Conservation (phyloP, 2,888 invertebrate species). For the Rotaria sp. region DNA sequence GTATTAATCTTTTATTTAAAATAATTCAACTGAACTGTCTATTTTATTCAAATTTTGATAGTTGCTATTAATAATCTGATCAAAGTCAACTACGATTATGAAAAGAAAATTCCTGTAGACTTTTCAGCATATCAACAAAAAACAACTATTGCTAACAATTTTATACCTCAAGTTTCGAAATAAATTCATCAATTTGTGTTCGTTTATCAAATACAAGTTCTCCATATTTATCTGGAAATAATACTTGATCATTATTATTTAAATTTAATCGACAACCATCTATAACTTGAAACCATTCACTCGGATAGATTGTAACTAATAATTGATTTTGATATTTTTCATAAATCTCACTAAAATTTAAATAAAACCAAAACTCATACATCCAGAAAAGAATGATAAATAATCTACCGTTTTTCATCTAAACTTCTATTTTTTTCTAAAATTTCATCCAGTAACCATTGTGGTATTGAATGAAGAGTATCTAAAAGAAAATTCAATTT, state of each 20-base stretch:
- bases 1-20: too few relatives aligned
- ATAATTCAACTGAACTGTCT: too few relatives aligned
- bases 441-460: slow-evolving; percentile 31
- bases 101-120: too few relatives aligned
- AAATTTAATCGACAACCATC: not conserved
- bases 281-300: not conserved
- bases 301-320: not conserved
- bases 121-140: too few relatives aligned
- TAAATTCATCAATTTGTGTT: not conserved
- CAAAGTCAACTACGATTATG: too few relatives aligned
- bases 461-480: not conserved
- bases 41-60: too few relatives aligned
- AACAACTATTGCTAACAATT: too few relatives aligned
- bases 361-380: not conserved
- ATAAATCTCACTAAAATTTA: not conserved
- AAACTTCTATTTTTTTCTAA: not conserved
- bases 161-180: not conserved
- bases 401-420: slow-evolving; percentile 1
- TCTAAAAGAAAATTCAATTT: not conserved
- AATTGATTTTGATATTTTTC: slow-evolving; percentile 10
- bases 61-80: too few relatives aligned
- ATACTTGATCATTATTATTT: not conserved
- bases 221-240: not conserved
- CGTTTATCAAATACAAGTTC: slow-evolving; percentile 18
- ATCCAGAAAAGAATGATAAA: not conserved